A percentile compares a stretch with the other conserved stretches of the same genome.
phyloP scores from a whole-genome alignment of 92 coral and sea anemone species.

The Porites lobata region DNA sequence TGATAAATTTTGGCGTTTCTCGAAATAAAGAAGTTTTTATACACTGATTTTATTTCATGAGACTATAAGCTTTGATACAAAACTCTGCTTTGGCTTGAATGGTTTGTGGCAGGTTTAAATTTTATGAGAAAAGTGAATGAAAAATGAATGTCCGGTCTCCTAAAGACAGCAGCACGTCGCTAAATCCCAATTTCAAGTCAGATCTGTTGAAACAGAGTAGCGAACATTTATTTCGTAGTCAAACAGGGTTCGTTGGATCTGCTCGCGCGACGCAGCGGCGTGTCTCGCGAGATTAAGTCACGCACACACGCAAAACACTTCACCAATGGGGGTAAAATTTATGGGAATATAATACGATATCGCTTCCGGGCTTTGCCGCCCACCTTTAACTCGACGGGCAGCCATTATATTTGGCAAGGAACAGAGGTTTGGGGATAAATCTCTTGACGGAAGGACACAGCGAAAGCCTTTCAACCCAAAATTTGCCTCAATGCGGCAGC shows the following conservation, averaged over 20 bases:
- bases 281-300: slow-evolving; percentile 37
- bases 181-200: no score
- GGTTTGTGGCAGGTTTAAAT: no score
- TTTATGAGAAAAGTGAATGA: no score
- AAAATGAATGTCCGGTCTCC: no score
- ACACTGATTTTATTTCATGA: no score
- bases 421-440: slow-evolving; percentile 12
- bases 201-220: no score
- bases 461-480: slow-evolving; percentile 20
- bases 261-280: background rate
- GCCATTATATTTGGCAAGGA: slow-evolving; percentile 29
- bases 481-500: slow-evolving; percentile 2
- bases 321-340: slow-evolving; percentile 54
- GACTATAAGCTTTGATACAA: no score
- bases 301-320: slow-evolving; percentile 44
- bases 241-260: background rate
- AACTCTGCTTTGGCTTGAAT: no score
- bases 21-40: no score
- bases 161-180: no score
- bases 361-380: slow-evolving; percentile 54
- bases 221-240: background rate
- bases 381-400: slow-evolving; percentile 58
- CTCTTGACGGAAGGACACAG: background rate
- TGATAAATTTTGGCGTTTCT: no score
- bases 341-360: slow-evolving; percentile 40